Evolutionary conservation across 2,888 invertebrate genomes (phyloP), one percentile per base, ranked within the genome.

Genomic region (Vandiemenella viatica): DNA sequence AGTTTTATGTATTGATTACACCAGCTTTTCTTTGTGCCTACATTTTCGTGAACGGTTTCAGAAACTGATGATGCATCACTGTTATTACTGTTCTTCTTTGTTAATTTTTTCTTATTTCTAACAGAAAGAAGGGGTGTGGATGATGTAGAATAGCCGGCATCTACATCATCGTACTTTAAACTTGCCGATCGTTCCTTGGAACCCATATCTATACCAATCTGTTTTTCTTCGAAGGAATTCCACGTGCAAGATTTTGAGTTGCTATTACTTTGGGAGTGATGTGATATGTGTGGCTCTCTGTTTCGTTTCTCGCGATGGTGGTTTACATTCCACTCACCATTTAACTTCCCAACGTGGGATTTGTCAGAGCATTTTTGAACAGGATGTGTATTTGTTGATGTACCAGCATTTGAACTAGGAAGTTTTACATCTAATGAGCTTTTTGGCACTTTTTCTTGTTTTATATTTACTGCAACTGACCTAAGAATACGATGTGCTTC

Each of bases 401-500:
- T 16, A 19, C 19, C 26, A 19, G 15, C n/a, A 4, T 8, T 13
- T 3, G 32, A 32, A 32, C 13, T 4, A 4, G 32, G 32, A 10
- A 32, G 10, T 4, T 32, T 32, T 32, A 32, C n/a, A 4, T 42
- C 42, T 21, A 19, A 42, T 10, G 42, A 18, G 5, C 18, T 21
- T 21, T 19, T 42, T 1, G 19, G 17, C 15, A 48, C 69, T 52
- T 65, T 68, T 42, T 71, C 74, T 26, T 71, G 68, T 1, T 74
- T 70, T 56, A 75, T 68, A 22, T 66, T 67, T 3, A 64, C 62
- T 18, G 72, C 57, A 1, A 72, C 73, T 47, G 68, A 68, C 26
- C 71, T 72, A 51, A 82, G 67, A 43, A 83, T 77, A 43, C 80
- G 72, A 57, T 83, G 79, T 0, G 83, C 79, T 58, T 88, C 87